phyloP scores from a whole-genome alignment of 2,888 invertebrate genomes.

The Plebejus anna region DNA sequence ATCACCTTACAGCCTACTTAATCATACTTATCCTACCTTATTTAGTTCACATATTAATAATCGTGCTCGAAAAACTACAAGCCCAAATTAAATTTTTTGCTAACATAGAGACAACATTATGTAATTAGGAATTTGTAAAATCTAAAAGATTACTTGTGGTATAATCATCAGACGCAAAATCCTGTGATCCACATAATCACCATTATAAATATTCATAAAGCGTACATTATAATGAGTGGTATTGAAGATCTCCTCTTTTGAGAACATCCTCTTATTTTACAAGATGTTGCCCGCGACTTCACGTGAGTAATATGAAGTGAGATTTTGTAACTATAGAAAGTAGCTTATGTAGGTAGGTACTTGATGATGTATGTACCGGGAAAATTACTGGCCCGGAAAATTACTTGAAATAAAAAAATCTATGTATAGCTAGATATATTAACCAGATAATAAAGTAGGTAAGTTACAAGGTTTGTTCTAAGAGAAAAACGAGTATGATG shows the following conservation, averaged over 20 bases:
- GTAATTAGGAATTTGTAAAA: neutral
- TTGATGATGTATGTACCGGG: too few relatives aligned
- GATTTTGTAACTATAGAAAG: neutral
- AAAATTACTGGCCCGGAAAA: too few relatives aligned
- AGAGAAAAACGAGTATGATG: too few relatives aligned
- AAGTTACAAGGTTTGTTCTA: too few relatives aligned
- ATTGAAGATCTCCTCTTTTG: neutral
- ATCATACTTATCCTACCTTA: too few relatives aligned
- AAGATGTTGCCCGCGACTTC: neutral
- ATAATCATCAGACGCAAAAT: neutral
- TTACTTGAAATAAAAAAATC: too few relatives aligned
- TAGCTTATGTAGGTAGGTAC: neutral
- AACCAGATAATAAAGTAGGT: too few relatives aligned
- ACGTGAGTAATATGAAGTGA: neutral
- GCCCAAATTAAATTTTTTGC: too few relatives aligned
- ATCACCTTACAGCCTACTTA: too few relatives aligned
- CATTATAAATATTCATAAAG: neutral
- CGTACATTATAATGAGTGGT: neutral
- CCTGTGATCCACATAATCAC: slow-evolving; percentile 7
- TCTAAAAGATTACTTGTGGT: neutral
- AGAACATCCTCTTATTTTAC: neutral
- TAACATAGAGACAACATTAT: neutral
- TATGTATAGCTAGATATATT: too few relatives aligned
- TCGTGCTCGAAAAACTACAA: too few relatives aligned
- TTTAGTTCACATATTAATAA: too few relatives aligned